Evolutionary conservation across 2,888 invertebrate species (phyloP).

Genomic region (Graphium colonna): DNA sequence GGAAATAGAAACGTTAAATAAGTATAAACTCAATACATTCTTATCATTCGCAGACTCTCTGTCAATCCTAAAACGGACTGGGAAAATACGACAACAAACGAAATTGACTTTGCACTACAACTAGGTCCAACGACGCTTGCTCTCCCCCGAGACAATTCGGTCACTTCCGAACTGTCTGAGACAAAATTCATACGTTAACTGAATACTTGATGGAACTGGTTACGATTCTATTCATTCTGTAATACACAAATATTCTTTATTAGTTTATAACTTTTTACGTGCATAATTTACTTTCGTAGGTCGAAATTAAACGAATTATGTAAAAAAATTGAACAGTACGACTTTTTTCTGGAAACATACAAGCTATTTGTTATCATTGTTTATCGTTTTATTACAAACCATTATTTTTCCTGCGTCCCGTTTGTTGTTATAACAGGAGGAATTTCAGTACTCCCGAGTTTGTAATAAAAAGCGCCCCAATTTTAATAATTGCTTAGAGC

Average conservation of each 20-base stretch:
- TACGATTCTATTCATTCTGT: slow-evolving; percentile 3
- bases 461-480: slow-evolving; percentile 15
- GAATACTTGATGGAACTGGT: slow-evolving; percentile 25
- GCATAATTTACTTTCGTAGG: too few species aligned
- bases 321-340: too few species aligned
- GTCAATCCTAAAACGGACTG: slow-evolving; percentile 57
- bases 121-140: slow-evolving; percentile 38
- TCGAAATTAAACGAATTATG: too few species aligned
- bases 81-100: slow-evolving; percentile 56
- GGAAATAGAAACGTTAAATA: not conserved
- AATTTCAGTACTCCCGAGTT: slow-evolving; percentile 10
- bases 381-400: too few species aligned
- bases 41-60: slow-evolving; percentile 44
- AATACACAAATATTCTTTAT: not conserved
- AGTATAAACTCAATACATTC: slow-evolving; percentile 41
- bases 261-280: too few species aligned
- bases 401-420: too few species aligned
- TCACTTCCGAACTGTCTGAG: slow-evolving; percentile 34
- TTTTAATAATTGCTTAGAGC: slow-evolving; percentile 17
- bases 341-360: too few species aligned
- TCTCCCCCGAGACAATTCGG: slow-evolving; percentile 44
- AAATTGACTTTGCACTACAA: slow-evolving; percentile 64
- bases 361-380: too few species aligned
- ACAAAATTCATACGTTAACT: slow-evolving; percentile 42
- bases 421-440: too few species aligned